phyloP scores from a whole-genome alignment of 2,888 invertebrate species.

The Dasypogon diadema region DNA sequence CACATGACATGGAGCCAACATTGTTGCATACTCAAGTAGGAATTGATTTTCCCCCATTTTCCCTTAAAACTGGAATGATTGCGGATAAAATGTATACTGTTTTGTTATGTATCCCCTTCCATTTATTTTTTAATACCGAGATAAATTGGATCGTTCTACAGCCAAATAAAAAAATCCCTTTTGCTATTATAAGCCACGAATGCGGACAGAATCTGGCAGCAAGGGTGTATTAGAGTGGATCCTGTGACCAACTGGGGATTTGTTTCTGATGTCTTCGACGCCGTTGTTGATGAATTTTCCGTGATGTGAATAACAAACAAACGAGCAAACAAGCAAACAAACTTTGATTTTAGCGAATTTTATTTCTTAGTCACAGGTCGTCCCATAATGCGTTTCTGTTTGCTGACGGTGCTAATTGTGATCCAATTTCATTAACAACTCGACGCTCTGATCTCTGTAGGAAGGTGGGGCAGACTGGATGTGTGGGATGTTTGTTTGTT shows the following conservation, averaged over 20 bases:
- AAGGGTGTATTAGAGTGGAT: neutral
- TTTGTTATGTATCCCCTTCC: too few relatives aligned
- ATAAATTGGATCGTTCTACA: constrained; percentile 4
- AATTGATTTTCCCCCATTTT: neutral
- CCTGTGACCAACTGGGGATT: neutral
- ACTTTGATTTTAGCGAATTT: neutral
- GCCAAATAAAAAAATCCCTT: constrained; percentile 11
- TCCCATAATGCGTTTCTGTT: neutral
- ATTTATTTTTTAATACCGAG: neutral
- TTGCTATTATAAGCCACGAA: constrained; percentile 3
- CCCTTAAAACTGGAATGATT: neutral
- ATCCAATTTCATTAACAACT: constrained; percentile 8
- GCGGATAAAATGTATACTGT: neutral
- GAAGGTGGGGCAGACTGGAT: too few relatives aligned
- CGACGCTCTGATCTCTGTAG: neutral
- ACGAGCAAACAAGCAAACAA: constrained; percentile 10
- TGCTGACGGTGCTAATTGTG: constrained; percentile 6
- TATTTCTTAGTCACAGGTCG: too few relatives aligned
- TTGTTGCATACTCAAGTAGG: neutral
- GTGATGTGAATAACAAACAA: constrained; percentile 26
- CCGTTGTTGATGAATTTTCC: too few relatives aligned
- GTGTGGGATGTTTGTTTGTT: too few relatives aligned
- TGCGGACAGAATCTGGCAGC: constrained; percentile 21
- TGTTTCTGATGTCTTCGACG: neutral
- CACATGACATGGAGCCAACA: neutral